Conservation (phyloP, 2,888 invertebrate species). For the Drosophila peninsularis region DNA sequence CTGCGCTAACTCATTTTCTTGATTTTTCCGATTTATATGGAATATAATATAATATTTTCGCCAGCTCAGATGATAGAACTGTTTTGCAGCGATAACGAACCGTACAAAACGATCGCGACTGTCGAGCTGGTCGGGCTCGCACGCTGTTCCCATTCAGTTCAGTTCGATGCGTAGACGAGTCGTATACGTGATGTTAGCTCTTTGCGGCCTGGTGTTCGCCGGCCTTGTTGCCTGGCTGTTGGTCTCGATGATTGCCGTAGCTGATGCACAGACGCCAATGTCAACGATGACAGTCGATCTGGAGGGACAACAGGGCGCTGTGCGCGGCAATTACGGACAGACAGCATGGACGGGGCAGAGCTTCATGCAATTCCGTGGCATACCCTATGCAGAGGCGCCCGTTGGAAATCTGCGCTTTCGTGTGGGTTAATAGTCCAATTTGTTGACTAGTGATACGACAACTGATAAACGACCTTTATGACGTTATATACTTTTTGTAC, state of each 20-base stretch:
- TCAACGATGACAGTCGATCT: conserved; percentile 57
- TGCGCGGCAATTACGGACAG: conserved; percentile 72
- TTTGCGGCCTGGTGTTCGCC: conserved; percentile 47
- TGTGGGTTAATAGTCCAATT: conserved; percentile 57
- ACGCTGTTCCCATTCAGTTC: conserved; percentile 22
- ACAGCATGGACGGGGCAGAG: conserved; percentile 80
- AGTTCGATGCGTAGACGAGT: conserved; percentile 54
- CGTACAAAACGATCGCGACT: conserved; percentile 21
- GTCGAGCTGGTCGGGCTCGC: conserved; percentile 9
- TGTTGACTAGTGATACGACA: conserved; percentile 5
- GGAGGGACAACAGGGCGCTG: conserved; percentile 68
- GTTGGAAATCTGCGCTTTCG: conserved; percentile 75
- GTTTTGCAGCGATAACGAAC: conserved; percentile 34
- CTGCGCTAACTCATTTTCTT: conserved; percentile 16
- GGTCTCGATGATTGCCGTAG: conserved; percentile 29
- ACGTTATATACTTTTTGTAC: neutral
- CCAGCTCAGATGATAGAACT: conserved; percentile 9
- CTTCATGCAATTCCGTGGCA: conserved; percentile 82
- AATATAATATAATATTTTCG: conserved; percentile 11
- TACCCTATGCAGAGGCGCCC: conserved; percentile 83
- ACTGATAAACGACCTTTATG: conserved; percentile 33
- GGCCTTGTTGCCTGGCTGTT: conserved; percentile 46
- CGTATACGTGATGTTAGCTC: conserved; percentile 66
- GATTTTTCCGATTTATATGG: neutral
- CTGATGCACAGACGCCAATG: conserved; percentile 17